A percentile compares a stretch with the other conserved stretches of the same genome.
These are phyloP conservation scores for Thermophis baileyi DNA, from an alignment of 2,113 vertebrate species.

Conservation along the genomic window DNA sequence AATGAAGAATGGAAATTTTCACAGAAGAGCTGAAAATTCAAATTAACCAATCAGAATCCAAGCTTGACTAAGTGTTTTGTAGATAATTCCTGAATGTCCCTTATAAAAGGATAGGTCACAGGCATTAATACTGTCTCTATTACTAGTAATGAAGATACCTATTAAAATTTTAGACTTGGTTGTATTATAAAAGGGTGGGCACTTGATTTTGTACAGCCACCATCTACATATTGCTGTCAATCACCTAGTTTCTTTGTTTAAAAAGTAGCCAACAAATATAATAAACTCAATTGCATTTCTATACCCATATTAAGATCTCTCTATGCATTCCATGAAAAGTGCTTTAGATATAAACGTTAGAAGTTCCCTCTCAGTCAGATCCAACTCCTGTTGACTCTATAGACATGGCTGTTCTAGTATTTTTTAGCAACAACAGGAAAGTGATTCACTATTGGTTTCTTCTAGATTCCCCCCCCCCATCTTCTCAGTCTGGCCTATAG, in stretches of 20 bases:
- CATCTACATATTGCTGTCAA: neutral
- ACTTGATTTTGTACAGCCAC: neutral
- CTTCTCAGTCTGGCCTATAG: neutral
- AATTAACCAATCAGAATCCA: neutral
- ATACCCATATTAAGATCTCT: neutral
- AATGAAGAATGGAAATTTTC: neutral
- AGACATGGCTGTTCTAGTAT: neutral
- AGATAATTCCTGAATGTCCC: neutral
- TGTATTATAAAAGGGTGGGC: neutral
- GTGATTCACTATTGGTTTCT: neutral
- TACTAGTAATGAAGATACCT: neutral
- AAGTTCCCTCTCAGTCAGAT: neutral
- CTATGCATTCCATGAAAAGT: neutral
- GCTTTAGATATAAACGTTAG: neutral
- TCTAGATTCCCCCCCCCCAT: neutral
- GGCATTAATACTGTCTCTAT: neutral
- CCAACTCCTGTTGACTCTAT: neutral
- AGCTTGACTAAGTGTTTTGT: neutral
- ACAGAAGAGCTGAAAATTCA: neutral
- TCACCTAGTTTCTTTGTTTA: neutral
- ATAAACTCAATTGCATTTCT: neutral
- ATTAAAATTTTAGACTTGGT: neutral
- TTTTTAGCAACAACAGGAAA: neutral
- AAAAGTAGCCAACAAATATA: neutral
- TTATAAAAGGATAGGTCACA: neutral